Evolutionary conservation across 2,797 vertebrate species (phyloP).

Genomic region (Dromococcyx pavoninus): DNA sequence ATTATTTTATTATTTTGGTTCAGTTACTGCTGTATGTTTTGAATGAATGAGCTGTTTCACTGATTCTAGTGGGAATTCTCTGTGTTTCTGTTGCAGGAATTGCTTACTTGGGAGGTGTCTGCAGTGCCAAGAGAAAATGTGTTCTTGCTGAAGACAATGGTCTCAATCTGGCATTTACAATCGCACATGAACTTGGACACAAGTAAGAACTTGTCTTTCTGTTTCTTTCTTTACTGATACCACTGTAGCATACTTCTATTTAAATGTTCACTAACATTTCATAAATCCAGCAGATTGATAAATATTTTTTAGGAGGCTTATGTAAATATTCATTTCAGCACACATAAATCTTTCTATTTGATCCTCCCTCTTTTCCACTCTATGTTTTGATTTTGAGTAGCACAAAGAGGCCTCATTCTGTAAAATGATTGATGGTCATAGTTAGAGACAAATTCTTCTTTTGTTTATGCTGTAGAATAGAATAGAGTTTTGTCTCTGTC

Average conservation of each 20-base stretch:
- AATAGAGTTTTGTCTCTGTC: background rate
- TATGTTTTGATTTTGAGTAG: background rate
- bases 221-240: background rate
- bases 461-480: background rate
- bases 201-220: conserved; percentile 82
- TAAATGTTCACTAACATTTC: background rate
- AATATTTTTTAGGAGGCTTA: background rate
- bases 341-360: background rate
- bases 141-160: conserved; percentile 96
- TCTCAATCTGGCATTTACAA: conserved; percentile 95
- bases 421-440: background rate
- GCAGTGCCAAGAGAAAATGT: conserved; percentile 94
- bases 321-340: background rate
- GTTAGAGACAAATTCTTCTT: background rate
- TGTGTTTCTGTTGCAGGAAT: conserved; percentile 83
- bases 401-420: background rate
- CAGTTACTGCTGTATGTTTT: background rate
- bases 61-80: conserved; percentile 37
- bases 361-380: background rate
- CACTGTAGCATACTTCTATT: background rate
- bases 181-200: conserved; percentile 96
- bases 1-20: background rate
- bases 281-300: background rate
- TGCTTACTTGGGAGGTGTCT: conserved; percentile 93
- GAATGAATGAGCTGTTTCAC: background rate